These are phyloP conservation scores for Salticus scenicus DNA, from an alignment of 2,888 invertebrate genomes.

Conservation along the genomic window DNA sequence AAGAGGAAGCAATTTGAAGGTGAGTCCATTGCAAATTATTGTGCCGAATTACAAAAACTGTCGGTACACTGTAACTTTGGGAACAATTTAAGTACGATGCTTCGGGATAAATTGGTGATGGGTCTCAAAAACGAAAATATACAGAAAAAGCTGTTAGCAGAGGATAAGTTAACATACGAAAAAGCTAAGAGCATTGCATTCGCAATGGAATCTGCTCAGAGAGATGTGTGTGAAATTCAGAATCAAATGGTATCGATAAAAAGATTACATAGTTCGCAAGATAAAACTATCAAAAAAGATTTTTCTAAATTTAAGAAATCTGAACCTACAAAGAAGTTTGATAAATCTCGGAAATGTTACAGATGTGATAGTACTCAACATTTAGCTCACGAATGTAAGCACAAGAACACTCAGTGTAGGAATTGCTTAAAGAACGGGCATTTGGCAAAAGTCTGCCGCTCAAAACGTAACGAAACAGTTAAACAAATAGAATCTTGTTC, in stretches of 20 bases:
- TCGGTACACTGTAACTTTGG: no score
- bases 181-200: constrained; percentile 52
- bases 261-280: constrained; percentile 43
- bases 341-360: constrained; percentile 51
- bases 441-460: constrained; percentile 53
- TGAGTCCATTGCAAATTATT: no score
- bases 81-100: no score
- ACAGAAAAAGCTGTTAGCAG: constrained; percentile 53
- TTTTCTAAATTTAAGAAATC: constrained; percentile 52
- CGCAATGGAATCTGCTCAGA: constrained; percentile 51
- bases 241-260: constrained; percentile 50
- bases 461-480: constrained; percentile 49
- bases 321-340: constrained; percentile 53
- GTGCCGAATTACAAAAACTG: no score
- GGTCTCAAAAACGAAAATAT: no score
- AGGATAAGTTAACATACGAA: constrained; percentile 52
- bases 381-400: constrained; percentile 55
- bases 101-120: no score
- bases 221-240: constrained; percentile 52
- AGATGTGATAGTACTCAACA: constrained; percentile 55
- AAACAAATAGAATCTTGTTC: constrained; percentile 52
- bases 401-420: constrained; percentile 52
- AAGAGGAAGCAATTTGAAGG: no score
- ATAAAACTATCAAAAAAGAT: constrained; percentile 42
- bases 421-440: constrained; percentile 52